Evolutionary conservation across 1,140 invertebrate genomes (phyloP).

Genomic region (Diabrotica virgifera): DNA sequence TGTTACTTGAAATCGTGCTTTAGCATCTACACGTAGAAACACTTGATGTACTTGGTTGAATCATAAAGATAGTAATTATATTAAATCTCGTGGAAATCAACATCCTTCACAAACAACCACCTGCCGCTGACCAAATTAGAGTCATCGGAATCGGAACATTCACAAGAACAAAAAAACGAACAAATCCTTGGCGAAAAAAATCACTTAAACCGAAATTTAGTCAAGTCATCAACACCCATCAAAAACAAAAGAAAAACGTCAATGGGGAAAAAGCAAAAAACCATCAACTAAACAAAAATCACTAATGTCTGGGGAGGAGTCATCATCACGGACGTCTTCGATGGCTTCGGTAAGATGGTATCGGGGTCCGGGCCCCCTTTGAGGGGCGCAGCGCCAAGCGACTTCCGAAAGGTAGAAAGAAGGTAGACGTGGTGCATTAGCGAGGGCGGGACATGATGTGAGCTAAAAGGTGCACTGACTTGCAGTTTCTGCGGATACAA

Average conservation of each 20-base stretch:
- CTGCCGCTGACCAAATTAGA: too few relatives aligned
- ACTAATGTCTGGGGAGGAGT: constrained; percentile 1
- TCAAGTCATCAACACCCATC: background rate
- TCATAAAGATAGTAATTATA: too few relatives aligned
- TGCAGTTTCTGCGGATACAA: background rate
- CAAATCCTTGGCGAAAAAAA: background rate
- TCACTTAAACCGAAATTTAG: background rate
- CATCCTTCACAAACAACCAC: too few relatives aligned
- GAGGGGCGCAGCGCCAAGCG: background rate
- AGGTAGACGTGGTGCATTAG: background rate
- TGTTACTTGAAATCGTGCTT: too few relatives aligned
- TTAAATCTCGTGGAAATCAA: too few relatives aligned
- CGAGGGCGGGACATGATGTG: background rate
- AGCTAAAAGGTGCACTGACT: constrained; percentile 1
- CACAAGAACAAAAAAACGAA: too few relatives aligned
- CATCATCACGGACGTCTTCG: background rate
- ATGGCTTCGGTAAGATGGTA: background rate
- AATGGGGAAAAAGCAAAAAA: background rate
- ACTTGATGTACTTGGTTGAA: too few relatives aligned
- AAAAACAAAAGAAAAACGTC: background rate
- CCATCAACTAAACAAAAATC: background rate
- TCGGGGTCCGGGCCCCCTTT: background rate
- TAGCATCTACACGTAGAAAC: too few relatives aligned
- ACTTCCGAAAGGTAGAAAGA: background rate
- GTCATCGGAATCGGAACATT: too few relatives aligned